Conservation (phyloP, 1,140 invertebrate genomes). For the Drosophila arizonae region DNA sequence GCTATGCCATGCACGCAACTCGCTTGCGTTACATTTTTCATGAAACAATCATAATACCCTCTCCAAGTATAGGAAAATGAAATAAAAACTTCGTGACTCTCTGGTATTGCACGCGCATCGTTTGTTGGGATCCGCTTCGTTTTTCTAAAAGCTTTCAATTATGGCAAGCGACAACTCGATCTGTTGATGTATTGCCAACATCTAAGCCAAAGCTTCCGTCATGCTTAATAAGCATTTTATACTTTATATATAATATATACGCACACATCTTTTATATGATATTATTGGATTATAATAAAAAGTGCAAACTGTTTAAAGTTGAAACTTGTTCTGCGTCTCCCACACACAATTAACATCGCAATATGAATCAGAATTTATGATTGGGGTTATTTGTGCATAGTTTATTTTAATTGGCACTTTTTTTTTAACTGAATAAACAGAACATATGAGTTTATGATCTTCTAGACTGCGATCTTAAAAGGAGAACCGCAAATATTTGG, state of each 20-base stretch:
- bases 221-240: constrained; percentile 3
- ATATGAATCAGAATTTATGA: constrained; percentile 27
- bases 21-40: no score
- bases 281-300: constrained; percentile 10
- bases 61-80: no score
- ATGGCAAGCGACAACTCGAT: constrained; percentile 8
- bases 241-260: constrained; percentile 3
- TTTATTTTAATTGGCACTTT: constrained; percentile 27
- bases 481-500: not conserved
- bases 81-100: not conserved
- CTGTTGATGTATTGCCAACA: constrained; percentile 15
- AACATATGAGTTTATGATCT: constrained; percentile 3
- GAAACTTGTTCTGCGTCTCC: constrained; percentile 52
- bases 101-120: not conserved
- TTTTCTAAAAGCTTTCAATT: constrained; percentile 15
- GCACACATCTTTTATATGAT: constrained; percentile 9
- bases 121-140: constrained; percentile 3
- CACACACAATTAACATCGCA: constrained; percentile 61
- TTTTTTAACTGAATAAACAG: not conserved
- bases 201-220: constrained; percentile 21
- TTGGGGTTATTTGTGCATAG: constrained; percentile 14
- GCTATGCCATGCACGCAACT: no score
- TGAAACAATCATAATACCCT: no score
- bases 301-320: constrained; percentile 26
- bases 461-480: constrained; percentile 4